Base-by-base conservation (phyloP, 35 echinoderm and acorn worm species). In the Holothuria glaberrima region DNA sequence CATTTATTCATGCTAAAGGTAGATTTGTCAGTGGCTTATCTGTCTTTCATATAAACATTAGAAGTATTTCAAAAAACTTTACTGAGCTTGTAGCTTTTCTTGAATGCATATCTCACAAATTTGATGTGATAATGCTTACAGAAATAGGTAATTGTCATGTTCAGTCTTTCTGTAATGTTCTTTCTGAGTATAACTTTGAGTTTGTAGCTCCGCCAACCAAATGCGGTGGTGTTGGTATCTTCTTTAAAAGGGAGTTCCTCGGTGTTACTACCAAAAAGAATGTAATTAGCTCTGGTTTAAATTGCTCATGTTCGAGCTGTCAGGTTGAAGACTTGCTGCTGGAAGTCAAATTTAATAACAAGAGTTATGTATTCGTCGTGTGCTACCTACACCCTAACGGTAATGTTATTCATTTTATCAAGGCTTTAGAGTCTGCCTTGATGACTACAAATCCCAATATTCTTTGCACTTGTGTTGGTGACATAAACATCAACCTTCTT, bases 101-200 rank as follows among this genome's bases (percentile, higher is more conserved):
- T 10, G 33, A 46, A 19, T 75, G 71, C 33, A 21, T 75, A 7
- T 75, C 71, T 75, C 71, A 75, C 32, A 75, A 75, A 33, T 75
- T 75, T 44, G 71, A 75, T 75, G 71, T 75, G 18, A 75, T 35
- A 38, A 36, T 75, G 66, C 71, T 75, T 75, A 33, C 32, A 54
- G 50, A 54, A 54, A 54, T 54, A 54, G 50, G 50, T 54, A 54
- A 54, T 54, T 54, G 5, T 54, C 50, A 54, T 54, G 50, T 9
- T 5, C 16, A 54, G 50, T 54, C 50, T 14, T 54, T 54, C 50
- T 34, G 33, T 16, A 75, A 75, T 75, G 32, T 36, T 75, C 32
- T 22, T 13, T 20, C 71, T 75, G 71, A 75, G 28, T 75, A 75
- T 16, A 22, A 12, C 20, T 75, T 35, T 75, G 71, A 75, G 71